Conservation (phyloP, 1,140 invertebrate species). For the Aphidius ervi region DNA sequence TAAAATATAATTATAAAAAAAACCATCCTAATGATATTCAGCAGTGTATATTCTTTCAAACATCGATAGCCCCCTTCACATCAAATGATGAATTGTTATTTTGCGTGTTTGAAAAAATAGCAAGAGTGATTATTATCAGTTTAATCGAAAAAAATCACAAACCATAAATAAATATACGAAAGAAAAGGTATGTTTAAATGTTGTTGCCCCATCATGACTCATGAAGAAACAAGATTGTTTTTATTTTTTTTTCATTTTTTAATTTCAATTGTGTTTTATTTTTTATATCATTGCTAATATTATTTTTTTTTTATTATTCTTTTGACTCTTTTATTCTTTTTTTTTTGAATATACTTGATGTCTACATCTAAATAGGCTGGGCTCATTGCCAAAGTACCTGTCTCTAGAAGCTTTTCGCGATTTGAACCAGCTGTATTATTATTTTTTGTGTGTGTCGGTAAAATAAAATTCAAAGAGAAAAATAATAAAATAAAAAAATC, state of each 20-base stretch:
- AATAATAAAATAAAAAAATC: not conserved
- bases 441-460: no score
- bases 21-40: conserved; percentile 15
- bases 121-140: conserved; percentile 20
- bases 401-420: conserved; percentile 19
- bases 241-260: not conserved
- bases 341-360: conserved; percentile 2
- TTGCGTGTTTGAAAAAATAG: conserved; percentile 20
- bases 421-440: conserved; percentile 8
- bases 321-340: conserved; percentile 3
- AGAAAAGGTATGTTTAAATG: conserved; percentile 2
- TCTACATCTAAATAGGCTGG: conserved; percentile 14
- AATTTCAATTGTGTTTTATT: not conserved
- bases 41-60: conserved; percentile 6
- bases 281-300: not conserved
- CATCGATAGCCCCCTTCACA: conserved; percentile 16
- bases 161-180: conserved; percentile 7
- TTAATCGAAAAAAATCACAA: conserved; percentile 12
- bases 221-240: no score
- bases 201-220: no score
- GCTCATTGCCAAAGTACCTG: conserved; percentile 21
- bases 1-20: not conserved
- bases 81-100: conserved; percentile 30
- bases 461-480: not conserved
- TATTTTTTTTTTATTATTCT: not conserved